Evolutionary conservation across 2,113 vertebrate genomes (phyloP).

Genomic region (Nothocercus julius): DNA sequence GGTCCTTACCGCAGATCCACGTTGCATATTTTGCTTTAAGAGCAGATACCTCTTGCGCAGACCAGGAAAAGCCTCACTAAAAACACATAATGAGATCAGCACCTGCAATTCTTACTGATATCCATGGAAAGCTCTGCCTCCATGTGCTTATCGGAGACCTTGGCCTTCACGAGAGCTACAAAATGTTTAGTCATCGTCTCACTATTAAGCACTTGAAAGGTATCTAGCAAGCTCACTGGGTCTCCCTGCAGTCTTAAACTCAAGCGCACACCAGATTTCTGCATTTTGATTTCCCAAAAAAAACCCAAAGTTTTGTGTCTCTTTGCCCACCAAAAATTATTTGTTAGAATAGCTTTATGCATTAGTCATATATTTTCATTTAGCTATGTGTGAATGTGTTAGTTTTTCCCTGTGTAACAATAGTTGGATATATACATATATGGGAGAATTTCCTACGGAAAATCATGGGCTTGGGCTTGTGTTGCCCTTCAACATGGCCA

Average conservation of each 20-base stretch:
- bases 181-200: constrained; percentile 15
- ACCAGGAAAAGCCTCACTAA: background rate
- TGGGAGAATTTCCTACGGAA: background rate
- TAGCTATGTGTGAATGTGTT: background rate
- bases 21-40: background rate
- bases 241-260: background rate
- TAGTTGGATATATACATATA: background rate
- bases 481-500: background rate
- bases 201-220: background rate
- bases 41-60: constrained; percentile 22
- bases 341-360: background rate
- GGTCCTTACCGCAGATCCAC: background rate
- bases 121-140: background rate
- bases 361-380: background rate
- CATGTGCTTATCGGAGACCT: background rate
- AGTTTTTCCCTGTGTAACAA: background rate
- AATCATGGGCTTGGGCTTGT: background rate
- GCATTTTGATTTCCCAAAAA: background rate
- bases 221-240: background rate
- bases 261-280: background rate
- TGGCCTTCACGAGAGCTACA: constrained; percentile 1
- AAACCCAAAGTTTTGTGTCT: background rate
- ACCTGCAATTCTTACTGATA: background rate
- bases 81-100: background rate
- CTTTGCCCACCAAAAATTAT: background rate